Conservation (phyloP, 2,888 invertebrate species). For the Cosmopolites sordidus region DNA sequence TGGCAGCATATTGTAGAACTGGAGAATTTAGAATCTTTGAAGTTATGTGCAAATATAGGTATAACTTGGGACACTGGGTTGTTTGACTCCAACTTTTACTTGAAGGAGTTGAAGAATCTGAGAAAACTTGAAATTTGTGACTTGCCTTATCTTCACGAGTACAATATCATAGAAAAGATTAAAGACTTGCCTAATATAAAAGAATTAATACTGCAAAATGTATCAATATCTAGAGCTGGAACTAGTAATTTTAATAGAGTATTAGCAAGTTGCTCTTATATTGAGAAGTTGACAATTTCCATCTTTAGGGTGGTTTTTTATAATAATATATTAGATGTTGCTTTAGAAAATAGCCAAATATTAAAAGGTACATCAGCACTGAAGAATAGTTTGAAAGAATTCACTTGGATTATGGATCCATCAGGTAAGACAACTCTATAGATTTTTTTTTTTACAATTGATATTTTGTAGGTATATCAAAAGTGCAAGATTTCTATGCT, state of each 20-base stretch:
- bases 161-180: constrained; percentile 9
- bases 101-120: constrained; percentile 5
- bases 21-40: constrained; percentile 5
- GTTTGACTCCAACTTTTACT: constrained; percentile 8
- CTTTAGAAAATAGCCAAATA: constrained; percentile 12
- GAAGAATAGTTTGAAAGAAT: constrained; percentile 11
- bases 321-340: constrained; percentile 6
- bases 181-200: constrained; percentile 11
- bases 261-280: constrained; percentile 5
- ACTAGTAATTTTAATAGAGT: constrained; percentile 8
- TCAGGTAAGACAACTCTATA: background rate
- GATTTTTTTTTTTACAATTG: too few relatives aligned
- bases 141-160: constrained; percentile 11
- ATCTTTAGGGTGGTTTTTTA: constrained; percentile 7
- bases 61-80: constrained; percentile 6
- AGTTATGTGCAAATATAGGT: constrained; percentile 1
- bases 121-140: constrained; percentile 7
- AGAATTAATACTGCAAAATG: constrained; percentile 7
- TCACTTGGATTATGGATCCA: constrained; percentile 12
- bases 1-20: constrained; percentile 7
- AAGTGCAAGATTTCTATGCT: constrained; percentile 5
- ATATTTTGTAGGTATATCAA: constrained; percentile 2
- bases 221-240: constrained; percentile 13
- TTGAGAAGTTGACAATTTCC: constrained; percentile 9
- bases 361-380: constrained; percentile 7